These are phyloP conservation scores for Sylvilagus floridanus DNA, from an alignment of 2,797 vertebrate species.

Conservation along the genomic window DNA sequence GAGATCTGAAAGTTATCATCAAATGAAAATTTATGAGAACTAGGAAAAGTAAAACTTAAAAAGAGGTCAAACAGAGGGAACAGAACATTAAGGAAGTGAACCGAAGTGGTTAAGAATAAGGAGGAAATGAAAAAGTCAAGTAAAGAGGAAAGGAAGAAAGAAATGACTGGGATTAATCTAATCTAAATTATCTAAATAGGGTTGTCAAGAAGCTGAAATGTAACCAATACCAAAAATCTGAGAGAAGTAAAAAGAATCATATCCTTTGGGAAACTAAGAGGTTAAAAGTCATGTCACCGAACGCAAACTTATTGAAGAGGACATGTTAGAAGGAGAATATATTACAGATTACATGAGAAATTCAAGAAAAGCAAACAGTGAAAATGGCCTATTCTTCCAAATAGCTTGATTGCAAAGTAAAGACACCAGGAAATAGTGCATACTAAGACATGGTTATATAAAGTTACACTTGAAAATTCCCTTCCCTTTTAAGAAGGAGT, in stretches of 20 bases:
- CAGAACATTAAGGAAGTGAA: background rate
- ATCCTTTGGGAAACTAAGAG: background rate
- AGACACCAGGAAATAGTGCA: background rate
- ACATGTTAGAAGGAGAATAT: background rate
- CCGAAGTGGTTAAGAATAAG: background rate
- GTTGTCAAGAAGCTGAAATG: background rate
- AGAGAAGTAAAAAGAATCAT: background rate
- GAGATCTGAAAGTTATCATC: background rate
- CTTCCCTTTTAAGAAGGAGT: background rate
- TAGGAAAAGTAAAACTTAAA: background rate
- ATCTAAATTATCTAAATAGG: background rate
- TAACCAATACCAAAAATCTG: background rate
- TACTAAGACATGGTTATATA: background rate
- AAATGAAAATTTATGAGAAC: background rate
- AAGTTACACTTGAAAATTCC: background rate
- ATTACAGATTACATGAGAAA: background rate
- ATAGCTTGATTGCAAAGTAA: background rate
- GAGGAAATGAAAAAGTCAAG: background rate
- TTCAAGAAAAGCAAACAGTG: background rate
- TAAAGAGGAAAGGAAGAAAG: background rate
- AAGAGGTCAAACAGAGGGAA: background rate
- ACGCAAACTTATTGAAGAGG: background rate
- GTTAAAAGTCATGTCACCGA: background rate
- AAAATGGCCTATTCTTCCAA: background rate
- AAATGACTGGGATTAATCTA: background rate